These are phyloP conservation scores for Myripristis murdjan DNA, from an alignment of 2,797 vertebrate genomes.

Conservation along the genomic window DNA sequence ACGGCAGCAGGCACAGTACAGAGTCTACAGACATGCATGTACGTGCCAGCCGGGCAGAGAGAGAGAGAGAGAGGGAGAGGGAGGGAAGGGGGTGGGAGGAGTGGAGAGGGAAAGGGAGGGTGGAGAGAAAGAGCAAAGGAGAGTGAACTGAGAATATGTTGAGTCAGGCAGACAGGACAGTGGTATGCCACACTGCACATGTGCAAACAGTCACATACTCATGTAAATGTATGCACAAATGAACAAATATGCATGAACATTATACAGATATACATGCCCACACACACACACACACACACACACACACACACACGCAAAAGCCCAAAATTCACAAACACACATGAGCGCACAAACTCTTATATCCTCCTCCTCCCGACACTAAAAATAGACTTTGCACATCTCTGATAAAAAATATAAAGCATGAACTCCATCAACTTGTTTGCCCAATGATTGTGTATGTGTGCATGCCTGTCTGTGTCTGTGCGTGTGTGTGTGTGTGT, in stretches of 20 bases:
- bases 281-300: not conserved
- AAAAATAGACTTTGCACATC: conserved; percentile 82
- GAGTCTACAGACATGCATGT: conserved; percentile 86
- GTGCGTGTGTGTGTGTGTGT: conserved; percentile 32
- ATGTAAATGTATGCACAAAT: conserved; percentile 55
- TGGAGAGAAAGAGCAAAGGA: conserved; percentile 60
- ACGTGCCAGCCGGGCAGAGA: conserved; percentile 79
- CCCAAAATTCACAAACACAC: no score
- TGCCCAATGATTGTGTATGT: conserved; percentile 33
- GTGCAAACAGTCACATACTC: conserved; percentile 48
- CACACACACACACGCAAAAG: not conserved
- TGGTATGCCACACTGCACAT: conserved; percentile 62
- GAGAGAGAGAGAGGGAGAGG: not conserved
- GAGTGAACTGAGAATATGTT: conserved; percentile 79
- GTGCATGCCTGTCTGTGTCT: conserved; percentile 23
- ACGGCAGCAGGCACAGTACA: conserved; percentile 82
- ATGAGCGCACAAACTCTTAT: no score
- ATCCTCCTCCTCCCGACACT: conserved; percentile 53
- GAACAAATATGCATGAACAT: conserved; percentile 37
- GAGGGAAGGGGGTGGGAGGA: not conserved
- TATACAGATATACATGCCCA: not conserved
- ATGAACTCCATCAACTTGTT: conserved; percentile 63
- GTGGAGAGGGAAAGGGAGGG: conserved; percentile 5
- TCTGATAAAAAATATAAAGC: conserved; percentile 69
- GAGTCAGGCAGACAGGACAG: conserved; percentile 80